phyloP scores from a whole-genome alignment of 2,888 invertebrate species.

The Hetaerina titia region DNA sequence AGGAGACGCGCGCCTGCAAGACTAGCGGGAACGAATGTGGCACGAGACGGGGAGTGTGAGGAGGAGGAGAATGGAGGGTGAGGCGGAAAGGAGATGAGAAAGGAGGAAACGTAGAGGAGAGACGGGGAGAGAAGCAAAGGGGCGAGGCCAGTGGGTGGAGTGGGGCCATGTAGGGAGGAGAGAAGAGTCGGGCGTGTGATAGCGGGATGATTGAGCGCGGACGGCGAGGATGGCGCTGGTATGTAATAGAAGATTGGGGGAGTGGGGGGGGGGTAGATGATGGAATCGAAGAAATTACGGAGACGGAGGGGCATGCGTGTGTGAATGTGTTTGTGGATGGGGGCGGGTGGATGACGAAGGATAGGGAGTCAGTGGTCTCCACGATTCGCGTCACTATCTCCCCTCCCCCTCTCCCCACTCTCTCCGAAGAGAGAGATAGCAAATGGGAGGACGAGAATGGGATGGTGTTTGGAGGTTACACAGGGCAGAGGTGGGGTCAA shows the following conservation, averaged over 20 bases:
- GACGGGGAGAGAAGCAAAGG: background rate
- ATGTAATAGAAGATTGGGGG: background rate
- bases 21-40: background rate
- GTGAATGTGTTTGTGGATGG: background rate
- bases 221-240: background rate
- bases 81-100: background rate
- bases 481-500: conserved; percentile 55
- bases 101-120: background rate
- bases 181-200: background rate
- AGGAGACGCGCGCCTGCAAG: background rate
- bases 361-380: too few species aligned
- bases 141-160: too few species aligned
- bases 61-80: background rate
- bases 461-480: background rate
- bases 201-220: background rate
- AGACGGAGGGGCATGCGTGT: background rate
- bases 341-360: background rate
- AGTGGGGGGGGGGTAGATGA: background rate
- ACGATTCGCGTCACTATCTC: background rate
- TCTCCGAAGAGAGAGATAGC: background rate
- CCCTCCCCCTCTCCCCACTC: background rate
- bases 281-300: conserved; percentile 3
- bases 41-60: background rate
- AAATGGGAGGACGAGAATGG: background rate
- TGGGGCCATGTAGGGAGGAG: background rate